These are phyloP conservation scores for Philhelius pedissequus DNA, from an alignment of 2,888 invertebrate species.

Conservation along the genomic window DNA sequence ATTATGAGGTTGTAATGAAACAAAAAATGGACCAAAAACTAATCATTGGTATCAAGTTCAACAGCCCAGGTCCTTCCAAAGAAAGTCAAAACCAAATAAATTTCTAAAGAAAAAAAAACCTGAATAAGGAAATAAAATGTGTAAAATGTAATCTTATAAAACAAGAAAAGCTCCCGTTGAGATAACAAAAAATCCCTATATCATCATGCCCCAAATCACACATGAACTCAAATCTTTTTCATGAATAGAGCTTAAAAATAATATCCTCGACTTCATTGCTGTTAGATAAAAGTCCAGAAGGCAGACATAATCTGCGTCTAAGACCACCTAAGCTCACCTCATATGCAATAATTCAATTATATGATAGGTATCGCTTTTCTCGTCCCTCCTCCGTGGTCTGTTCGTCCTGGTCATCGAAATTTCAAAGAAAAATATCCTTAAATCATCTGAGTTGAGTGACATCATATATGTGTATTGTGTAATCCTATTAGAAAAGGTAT, in stretches of 20 bases:
- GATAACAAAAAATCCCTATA: not conserved
- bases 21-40: too few species aligned
- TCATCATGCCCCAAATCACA: not conserved
- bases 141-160: not conserved
- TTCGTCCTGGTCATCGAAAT: not conserved
- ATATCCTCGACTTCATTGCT: not conserved
- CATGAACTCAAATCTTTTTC: not conserved
- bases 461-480: not conserved
- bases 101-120: too few species aligned
- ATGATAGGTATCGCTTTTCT: not conserved
- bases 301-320: not conserved
- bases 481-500: conserved; percentile 26
- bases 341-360: not conserved
- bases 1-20: too few species aligned
- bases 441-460: not conserved
- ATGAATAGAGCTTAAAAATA: not conserved
- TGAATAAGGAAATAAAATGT: too few species aligned
- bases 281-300: not conserved
- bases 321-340: not conserved
- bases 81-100: too few species aligned
- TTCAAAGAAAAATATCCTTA: not conserved
- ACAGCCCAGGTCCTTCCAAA: too few species aligned
- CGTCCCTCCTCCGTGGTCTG: too few species aligned
- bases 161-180: not conserved
- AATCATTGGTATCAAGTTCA: too few species aligned